Conservation (phyloP, 2,797 vertebrate genomes). For the Bradypodion ventrale region DNA sequence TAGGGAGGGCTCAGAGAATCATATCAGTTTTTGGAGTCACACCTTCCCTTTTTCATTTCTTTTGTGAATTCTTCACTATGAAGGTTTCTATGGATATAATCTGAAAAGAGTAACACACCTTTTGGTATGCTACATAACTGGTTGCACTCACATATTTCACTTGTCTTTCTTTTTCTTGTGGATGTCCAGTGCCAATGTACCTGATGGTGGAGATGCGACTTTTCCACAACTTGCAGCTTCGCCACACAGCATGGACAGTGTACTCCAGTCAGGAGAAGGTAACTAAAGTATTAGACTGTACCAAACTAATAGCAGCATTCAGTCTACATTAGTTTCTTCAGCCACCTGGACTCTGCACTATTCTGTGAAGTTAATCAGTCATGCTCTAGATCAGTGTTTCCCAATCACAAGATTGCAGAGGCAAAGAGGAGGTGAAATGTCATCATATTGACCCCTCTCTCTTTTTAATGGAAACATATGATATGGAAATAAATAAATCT, state of each 20-base stretch:
- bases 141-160: not conserved
- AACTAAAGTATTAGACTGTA: constrained; percentile 36
- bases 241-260: constrained; percentile 94
- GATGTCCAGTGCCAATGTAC: constrained; percentile 82
- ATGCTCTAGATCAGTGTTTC: too few species aligned
- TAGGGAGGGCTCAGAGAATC: too few species aligned
- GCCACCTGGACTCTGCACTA: not conserved
- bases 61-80: constrained; percentile 2
- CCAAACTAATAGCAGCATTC: accelerated
- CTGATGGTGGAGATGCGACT: constrained; percentile 84
- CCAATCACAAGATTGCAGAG: not conserved
- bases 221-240: constrained; percentile 89
- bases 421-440: too few species aligned
- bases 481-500: too few species aligned
- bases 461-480: too few species aligned
- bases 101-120: constrained; percentile 15
- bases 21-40: not conserved
- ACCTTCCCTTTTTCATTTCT: not conserved
- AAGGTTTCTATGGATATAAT: not conserved
- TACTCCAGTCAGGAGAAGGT: constrained; percentile 90
- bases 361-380: not conserved
- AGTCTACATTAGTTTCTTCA: not conserved
- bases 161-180: constrained; percentile 29
- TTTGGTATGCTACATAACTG: not conserved
- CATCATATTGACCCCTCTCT: too few species aligned